Evolutionary conservation across 1,140 invertebrate species (phyloP).

Genomic region (Eupristina koningsbergeri): DNA sequence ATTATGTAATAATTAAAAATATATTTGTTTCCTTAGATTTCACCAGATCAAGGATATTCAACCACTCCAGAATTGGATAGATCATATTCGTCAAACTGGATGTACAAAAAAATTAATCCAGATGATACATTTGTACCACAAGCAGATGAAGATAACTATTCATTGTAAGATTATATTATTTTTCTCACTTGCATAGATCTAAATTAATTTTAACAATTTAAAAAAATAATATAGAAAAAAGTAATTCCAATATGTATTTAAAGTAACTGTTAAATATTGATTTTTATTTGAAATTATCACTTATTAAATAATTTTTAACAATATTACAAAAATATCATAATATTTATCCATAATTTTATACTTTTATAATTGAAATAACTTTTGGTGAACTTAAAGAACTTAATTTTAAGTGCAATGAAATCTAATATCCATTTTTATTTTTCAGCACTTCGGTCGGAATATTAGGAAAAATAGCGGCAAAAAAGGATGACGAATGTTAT

Average conservation of each 20-base stretch:
- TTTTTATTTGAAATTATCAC: neutral
- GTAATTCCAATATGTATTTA: too few species aligned
- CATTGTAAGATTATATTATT: conserved; percentile 32
- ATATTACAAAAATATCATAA: neutral
- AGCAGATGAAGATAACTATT: conserved; percentile 18
- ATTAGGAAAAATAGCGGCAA: conserved; percentile 59
- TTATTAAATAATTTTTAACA: neutral
- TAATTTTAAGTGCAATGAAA: too few species aligned
- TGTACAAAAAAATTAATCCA: conserved; percentile 29
- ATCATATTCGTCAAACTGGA: conserved; percentile 50
- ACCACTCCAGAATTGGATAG: conserved; percentile 50
- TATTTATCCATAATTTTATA: too few species aligned
- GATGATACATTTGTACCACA: conserved; percentile 18
- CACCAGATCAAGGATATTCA: conserved; percentile 53
- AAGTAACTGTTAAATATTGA: too few species aligned
- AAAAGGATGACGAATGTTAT: conserved; percentile 73
- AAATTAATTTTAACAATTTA: too few species aligned
- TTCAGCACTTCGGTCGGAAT: conserved; percentile 23
- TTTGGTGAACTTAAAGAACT: too few species aligned
- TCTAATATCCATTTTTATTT: too few species aligned
- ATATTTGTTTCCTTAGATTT: conserved; percentile 38
- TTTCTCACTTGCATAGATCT: too few species aligned
- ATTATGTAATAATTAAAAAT: neutral
- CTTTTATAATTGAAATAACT: too few species aligned
- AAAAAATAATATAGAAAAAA: too few species aligned